These are phyloP conservation scores for Saimiri boliviensis DNA, from an alignment of 2,113 vertebrate species.

Conservation along the genomic window DNA sequence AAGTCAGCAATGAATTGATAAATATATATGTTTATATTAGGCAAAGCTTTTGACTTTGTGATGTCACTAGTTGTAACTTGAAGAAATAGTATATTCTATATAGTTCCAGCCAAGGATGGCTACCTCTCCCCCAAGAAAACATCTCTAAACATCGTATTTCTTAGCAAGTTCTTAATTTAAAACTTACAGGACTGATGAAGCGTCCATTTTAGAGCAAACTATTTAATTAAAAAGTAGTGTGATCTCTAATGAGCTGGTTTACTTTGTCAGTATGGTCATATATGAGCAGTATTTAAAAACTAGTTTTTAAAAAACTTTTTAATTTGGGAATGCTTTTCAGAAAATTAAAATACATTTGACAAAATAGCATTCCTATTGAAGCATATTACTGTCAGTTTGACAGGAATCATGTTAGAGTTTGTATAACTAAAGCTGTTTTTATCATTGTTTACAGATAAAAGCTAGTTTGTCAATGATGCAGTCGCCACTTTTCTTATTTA, in stretches of 20 bases:
- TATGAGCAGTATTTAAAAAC: conserved; percentile 23
- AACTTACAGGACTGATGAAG: neutral
- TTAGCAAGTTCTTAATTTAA: neutral
- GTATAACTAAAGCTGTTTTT: neutral
- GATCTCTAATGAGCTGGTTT: neutral
- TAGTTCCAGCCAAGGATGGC: neutral
- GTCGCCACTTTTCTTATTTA: neutral
- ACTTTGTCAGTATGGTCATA: neutral
- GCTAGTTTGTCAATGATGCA: conserved; percentile 21
- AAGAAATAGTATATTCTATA: conserved; percentile 32
- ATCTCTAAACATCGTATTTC: neutral
- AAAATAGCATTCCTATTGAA: conserved; percentile 19
- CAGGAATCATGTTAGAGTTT: conserved; percentile 9
- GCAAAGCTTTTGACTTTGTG: neutral
- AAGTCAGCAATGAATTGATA: conserved; percentile 3
- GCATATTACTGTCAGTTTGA: conserved; percentile 30
- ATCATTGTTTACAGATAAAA: conserved; percentile 35
- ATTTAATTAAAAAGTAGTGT: conserved; percentile 22
- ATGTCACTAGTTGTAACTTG: neutral
- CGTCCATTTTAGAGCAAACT: conserved; percentile 11
- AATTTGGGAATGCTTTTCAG: conserved; percentile 39
- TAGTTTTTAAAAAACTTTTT: neutral
- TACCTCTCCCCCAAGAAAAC: neutral
- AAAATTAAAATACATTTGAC: conserved; percentile 33
- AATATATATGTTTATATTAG: neutral